phyloP scores from a whole-genome alignment of 2,113 vertebrate genomes.

The Paramormyrops kingsleyae region DNA sequence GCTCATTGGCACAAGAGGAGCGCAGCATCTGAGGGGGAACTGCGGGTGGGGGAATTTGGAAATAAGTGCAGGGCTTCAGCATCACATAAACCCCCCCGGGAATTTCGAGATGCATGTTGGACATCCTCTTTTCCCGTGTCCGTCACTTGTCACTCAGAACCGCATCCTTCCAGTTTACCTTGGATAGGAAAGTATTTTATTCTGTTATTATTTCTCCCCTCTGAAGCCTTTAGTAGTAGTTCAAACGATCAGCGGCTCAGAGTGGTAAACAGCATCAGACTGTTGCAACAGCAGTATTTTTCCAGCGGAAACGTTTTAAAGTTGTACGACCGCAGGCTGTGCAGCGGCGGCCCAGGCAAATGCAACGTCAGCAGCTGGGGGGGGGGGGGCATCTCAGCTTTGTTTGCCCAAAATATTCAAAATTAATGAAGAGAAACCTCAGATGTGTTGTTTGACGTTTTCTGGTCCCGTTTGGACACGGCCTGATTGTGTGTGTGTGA shows the following conservation, averaged over 20 bases:
- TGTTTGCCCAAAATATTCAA: neutral
- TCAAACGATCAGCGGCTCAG: neutral
- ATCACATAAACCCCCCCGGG: conserved; percentile 43
- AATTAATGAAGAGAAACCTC: neutral
- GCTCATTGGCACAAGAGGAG: conserved; percentile 52
- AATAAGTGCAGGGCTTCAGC: conserved; percentile 52
- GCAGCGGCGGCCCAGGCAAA: neutral
- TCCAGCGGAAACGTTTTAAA: conserved; percentile 5
- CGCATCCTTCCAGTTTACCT: conserved; percentile 15
- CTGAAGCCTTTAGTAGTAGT: neutral
- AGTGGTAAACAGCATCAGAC: neutral
- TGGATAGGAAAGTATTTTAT: conserved; percentile 7
- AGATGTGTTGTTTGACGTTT: neutral
- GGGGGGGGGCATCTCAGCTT: neutral
- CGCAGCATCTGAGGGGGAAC: conserved; percentile 44
- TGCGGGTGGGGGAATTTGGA: conserved; percentile 35
- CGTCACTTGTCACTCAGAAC: conserved; percentile 39
- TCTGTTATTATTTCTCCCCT: neutral
- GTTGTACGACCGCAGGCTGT: neutral
- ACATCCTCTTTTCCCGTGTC: neutral
- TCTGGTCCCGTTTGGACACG: neutral
- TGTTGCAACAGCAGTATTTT: neutral
- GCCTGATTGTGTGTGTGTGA: neutral
- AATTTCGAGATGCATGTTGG: neutral
- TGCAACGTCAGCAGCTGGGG: neutral